phyloP scores from a whole-genome alignment of 1,140 invertebrate genomes.

The Drosophila nigromelanica region DNA sequence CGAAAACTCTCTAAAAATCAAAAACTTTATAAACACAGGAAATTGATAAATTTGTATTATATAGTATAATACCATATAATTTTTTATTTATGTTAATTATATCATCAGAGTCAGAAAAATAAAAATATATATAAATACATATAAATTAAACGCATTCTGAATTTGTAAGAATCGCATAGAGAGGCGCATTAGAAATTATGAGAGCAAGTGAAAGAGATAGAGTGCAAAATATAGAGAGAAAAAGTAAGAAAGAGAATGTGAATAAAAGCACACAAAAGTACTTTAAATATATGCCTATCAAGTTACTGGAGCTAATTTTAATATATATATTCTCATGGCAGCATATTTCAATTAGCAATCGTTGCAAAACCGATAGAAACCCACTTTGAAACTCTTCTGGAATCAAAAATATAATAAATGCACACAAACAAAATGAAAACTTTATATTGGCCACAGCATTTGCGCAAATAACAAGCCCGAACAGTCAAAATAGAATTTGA shows the following conservation, averaged over 20 bases:
- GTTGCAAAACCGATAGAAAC: constrained; percentile 22
- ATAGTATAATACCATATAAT: too few species aligned
- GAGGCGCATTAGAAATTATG: neutral
- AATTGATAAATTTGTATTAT: too few species aligned
- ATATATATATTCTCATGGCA: neutral
- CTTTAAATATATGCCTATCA: too few species aligned
- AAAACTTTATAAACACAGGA: neutral
- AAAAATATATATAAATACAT: too few species aligned
- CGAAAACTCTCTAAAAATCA: too few species aligned
- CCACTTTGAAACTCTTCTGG: constrained; percentile 21
- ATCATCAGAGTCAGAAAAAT: too few species aligned
- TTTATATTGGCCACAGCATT: constrained; percentile 26
- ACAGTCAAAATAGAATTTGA: constrained; percentile 17
- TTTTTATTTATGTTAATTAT: too few species aligned
- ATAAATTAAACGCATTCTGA: too few species aligned
- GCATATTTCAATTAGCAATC: constrained; percentile 47
- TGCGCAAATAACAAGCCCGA: constrained; percentile 41
- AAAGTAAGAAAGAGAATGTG: too few species aligned
- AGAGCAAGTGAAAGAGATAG: too few species aligned
- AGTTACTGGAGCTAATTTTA: neutral
- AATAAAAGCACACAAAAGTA: too few species aligned
- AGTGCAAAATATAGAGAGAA: too few species aligned
- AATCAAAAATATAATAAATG: constrained; percentile 1
- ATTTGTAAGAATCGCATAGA: neutral
- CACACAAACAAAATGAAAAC: constrained; percentile 11